phyloP scores from a whole-genome alignment of 2,888 invertebrate genomes.

The Caenorhabditis sulstoni region DNA sequence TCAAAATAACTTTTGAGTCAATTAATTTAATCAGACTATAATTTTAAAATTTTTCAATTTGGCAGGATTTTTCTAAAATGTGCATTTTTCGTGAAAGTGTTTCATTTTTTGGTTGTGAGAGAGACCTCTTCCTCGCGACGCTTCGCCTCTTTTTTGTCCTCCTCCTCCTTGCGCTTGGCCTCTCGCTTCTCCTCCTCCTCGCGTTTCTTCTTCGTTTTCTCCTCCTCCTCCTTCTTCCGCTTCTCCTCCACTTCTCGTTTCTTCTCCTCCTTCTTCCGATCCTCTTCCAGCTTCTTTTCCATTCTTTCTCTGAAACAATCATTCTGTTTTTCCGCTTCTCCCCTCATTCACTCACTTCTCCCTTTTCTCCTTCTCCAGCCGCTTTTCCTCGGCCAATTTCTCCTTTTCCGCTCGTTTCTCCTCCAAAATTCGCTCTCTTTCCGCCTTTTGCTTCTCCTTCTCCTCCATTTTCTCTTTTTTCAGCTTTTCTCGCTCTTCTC shows the following conservation, averaged over 20 bases:
- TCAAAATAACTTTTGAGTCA: too few relatives aligned
- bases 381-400: slow-evolving; percentile 62
- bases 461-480: slow-evolving; percentile 47
- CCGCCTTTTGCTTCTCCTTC: slow-evolving; percentile 39
- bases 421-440: slow-evolving; percentile 48
- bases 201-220: slow-evolving; percentile 56
- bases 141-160: slow-evolving; percentile 60
- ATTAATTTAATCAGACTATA: too few relatives aligned
- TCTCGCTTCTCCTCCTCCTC: slow-evolving; percentile 53
- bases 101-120: not conserved
- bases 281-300: slow-evolving; percentile 62
- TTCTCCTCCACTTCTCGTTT: slow-evolving; percentile 53
- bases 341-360: slow-evolving; percentile 41
- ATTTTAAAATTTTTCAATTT: too few relatives aligned
- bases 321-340: too few relatives aligned
- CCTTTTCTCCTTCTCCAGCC: slow-evolving; percentile 67
- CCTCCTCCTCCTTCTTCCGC: slow-evolving; percentile 58
- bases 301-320: slow-evolving; percentile 48
- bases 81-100: too few relatives aligned
- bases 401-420: slow-evolving; percentile 64
- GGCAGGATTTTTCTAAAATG: not conserved
- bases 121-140: slow-evolving; percentile 67
- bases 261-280: slow-evolving; percentile 60
- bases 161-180: slow-evolving; percentile 55
- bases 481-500: slow-evolving; percentile 56